Conservation (phyloP, 2,888 invertebrate species). For the Synergus gifuensis region DNA sequence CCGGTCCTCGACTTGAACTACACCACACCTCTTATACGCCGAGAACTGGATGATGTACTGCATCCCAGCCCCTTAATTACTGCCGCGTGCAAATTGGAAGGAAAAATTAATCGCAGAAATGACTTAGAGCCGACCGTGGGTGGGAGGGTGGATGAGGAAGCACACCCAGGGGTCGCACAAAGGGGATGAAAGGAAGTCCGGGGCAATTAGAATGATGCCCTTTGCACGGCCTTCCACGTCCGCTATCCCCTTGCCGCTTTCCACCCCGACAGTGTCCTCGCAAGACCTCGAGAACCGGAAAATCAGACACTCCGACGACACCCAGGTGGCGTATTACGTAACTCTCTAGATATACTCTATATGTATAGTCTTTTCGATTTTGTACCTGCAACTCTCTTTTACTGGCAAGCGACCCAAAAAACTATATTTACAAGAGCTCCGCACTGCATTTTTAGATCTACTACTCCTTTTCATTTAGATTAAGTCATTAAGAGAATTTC, state of each 20-base stretch:
- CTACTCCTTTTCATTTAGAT: neutral
- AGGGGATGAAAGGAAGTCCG: conserved; percentile 78
- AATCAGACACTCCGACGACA: conserved; percentile 42
- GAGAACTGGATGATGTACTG: conserved; percentile 72
- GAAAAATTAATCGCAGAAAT: conserved; percentile 79
- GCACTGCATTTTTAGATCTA: neutral
- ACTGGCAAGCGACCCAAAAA: conserved; percentile 11
- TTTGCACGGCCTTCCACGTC: conserved; percentile 55
- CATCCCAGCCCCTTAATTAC: conserved; percentile 76
- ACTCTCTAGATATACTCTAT: neutral
- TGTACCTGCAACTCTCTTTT: neutral
- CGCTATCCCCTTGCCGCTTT: conserved; percentile 47
- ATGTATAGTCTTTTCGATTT: neutral
- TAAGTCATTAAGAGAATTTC: neutral
- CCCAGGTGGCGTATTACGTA: conserved; percentile 35
- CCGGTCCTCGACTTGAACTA: conserved; percentile 58
- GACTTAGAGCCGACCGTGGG: conserved; percentile 73
- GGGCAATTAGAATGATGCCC: conserved; percentile 78
- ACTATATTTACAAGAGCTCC: neutral
- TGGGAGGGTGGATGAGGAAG: conserved; percentile 72
- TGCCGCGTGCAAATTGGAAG: conserved; percentile 78
- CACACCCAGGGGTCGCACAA: conserved; percentile 74
- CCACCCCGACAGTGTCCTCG: conserved; percentile 42
- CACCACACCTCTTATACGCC: conserved; percentile 51
- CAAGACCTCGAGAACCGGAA: conserved; percentile 43